Conservation (phyloP, 2,888 invertebrate genomes). For the Tenthredo mesomela region DNA sequence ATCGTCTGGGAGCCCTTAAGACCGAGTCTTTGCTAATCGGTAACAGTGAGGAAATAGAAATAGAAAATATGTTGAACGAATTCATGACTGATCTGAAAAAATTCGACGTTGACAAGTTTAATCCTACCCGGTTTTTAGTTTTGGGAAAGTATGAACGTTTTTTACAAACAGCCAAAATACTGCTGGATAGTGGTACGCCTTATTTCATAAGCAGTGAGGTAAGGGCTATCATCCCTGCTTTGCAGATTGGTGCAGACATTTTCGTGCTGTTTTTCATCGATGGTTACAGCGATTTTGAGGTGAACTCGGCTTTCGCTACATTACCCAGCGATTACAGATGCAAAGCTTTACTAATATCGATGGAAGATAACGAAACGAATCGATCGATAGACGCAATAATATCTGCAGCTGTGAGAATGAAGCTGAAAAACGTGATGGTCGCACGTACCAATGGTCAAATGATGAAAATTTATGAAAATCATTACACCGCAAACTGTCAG, state of each 20-base stretch:
- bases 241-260: background rate
- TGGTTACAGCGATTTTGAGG: background rate
- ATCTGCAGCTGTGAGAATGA: background rate
- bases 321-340: constrained; percentile 8
- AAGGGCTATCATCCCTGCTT: background rate
- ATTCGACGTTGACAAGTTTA: background rate
- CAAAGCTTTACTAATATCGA: background rate
- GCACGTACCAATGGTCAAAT: background rate
- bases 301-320: background rate
- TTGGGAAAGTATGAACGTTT: background rate
- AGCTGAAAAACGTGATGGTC: constrained; percentile 8
- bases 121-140: background rate
- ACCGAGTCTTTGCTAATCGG: background rate
- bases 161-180: background rate
- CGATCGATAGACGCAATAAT: background rate
- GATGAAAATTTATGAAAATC: background rate
- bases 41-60: background rate
- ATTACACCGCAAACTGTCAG: background rate
- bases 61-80: background rate
- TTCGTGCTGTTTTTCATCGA: constrained; percentile 2
- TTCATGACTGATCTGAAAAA: constrained; percentile 29
- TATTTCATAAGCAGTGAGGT: background rate
- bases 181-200: background rate
- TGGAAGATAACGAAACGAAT: background rate
- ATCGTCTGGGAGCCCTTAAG: background rate